phyloP scores from a whole-genome alignment of 2,797 vertebrate species.

The Clarias laeviceps region DNA sequence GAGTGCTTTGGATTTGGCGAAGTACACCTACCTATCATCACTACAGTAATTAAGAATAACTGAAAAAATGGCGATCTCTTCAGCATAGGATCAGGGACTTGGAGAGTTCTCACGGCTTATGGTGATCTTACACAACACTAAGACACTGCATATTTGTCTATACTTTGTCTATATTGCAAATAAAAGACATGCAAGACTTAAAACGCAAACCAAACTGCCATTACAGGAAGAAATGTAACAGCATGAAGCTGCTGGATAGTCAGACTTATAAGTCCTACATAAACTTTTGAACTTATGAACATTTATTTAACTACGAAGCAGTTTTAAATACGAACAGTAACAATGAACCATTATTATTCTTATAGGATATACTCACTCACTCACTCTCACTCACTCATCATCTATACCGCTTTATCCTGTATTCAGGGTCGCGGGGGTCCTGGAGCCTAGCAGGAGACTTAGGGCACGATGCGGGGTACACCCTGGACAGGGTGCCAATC shows the following conservation, averaged over 20 bases:
- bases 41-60: not conserved
- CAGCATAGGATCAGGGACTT: not conserved
- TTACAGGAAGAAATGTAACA: not conserved
- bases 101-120: not conserved
- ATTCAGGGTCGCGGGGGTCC: too few species aligned
- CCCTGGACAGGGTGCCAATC: too few species aligned
- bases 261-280: not conserved
- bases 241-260: not conserved
- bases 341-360: not conserved
- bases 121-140: not conserved
- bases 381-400: too few species aligned
- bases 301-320: not conserved
- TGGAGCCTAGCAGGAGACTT: too few species aligned
- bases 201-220: not conserved
- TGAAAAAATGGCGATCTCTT: not conserved
- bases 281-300: not conserved
- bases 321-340: not conserved
- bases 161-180: not conserved
- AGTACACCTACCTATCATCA: not conserved
- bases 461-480: too few species aligned
- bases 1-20: not conserved
- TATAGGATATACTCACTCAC: not conserved
- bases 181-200: not conserved
- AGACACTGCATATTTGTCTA: not conserved
- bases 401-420: too few species aligned